Percentiles rank a stretch among this genome's conserved stretches.
Conservation (phyloP, 2,888 invertebrate genomes). For the Drosophila prostipennis region DNA sequence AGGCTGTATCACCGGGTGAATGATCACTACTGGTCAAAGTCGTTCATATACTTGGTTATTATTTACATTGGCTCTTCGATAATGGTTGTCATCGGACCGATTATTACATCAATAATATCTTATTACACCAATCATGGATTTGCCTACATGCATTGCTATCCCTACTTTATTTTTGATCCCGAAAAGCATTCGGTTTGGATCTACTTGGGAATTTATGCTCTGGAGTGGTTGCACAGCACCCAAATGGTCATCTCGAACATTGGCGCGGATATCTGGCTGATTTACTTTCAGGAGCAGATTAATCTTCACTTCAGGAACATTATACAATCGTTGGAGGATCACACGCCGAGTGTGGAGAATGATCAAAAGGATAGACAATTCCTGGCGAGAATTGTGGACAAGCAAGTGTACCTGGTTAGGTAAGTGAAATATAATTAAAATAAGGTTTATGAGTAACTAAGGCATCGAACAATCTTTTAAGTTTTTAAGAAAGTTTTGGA, state of each 20-base stretch:
- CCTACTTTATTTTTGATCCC: constrained; percentile 39
- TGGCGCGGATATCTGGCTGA: constrained; percentile 63
- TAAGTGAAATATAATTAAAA: constrained; percentile 1
- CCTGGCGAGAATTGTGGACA: constrained; percentile 44
- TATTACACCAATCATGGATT: constrained; percentile 18
- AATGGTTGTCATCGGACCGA: constrained; percentile 39
- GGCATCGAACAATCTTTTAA: too few relatives aligned
- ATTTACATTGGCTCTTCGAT: constrained; percentile 36
- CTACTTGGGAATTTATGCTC: constrained; percentile 41
- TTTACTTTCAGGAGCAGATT: constrained; percentile 68
- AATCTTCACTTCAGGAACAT: constrained; percentile 75
- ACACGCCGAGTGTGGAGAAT: constrained; percentile 49
- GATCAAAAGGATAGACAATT: constrained; percentile 39
- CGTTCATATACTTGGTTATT: constrained; percentile 10
- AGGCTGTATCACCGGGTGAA: constrained; percentile 40
- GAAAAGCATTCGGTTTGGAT: constrained; percentile 36
- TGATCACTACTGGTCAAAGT: constrained; percentile 51
- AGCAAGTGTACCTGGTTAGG: constrained; percentile 35
- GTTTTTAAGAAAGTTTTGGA: too few relatives aligned
- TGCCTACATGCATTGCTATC: constrained; percentile 50
- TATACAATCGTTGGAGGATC: constrained; percentile 51
- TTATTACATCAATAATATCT: constrained; percentile 22
- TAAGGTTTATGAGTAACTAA: too few relatives aligned
- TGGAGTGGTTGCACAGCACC: constrained; percentile 55
- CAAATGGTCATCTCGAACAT: constrained; percentile 49